Conservation (phyloP, 2,797 vertebrate species). For the Otolemur crassicaudatus region DNA sequence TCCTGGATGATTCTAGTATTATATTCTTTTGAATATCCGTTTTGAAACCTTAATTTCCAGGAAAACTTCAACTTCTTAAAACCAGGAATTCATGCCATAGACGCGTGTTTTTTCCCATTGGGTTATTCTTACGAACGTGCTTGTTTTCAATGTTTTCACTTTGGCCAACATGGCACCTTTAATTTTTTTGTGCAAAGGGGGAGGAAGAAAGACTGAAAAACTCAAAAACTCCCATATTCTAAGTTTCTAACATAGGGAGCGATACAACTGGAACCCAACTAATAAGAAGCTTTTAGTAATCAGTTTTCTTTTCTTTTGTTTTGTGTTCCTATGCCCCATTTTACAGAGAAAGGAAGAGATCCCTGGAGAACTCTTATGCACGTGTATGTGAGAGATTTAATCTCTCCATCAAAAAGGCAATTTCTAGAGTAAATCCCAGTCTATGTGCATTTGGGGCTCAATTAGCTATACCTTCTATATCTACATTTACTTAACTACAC, state of each 20-base stretch:
- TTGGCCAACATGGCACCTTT: not conserved
- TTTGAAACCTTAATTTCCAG: not conserved
- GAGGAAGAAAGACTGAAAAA: not conserved
- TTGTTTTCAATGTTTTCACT: not conserved
- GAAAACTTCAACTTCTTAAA: not conserved
- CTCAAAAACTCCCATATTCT: not conserved
- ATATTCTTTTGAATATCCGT: not conserved
- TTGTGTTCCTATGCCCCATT: not conserved
- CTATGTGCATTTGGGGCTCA: not conserved
- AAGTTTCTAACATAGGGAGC: not conserved
- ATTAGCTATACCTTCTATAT: conserved; percentile 39
- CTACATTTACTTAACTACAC: conserved; percentile 31
- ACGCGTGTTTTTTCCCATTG: not conserved
- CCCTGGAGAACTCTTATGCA: not conserved
- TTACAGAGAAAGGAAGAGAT: conserved; percentile 21
- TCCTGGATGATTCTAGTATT: not conserved
- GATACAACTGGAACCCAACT: not conserved
- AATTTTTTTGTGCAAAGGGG: not conserved
- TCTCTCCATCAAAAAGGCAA: not conserved
- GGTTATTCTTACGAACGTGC: not conserved
- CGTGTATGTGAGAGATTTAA: conserved; percentile 9
- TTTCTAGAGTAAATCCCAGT: conserved; percentile 40
- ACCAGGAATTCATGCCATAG: not conserved
- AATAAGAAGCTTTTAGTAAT: not conserved
- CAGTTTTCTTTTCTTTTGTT: not conserved